Evolutionary conservation across 35 echinoderm and acorn worm species (phyloP), one percentile per base, ranked within the genome.

Genomic region (Patiria miniata): DNA sequence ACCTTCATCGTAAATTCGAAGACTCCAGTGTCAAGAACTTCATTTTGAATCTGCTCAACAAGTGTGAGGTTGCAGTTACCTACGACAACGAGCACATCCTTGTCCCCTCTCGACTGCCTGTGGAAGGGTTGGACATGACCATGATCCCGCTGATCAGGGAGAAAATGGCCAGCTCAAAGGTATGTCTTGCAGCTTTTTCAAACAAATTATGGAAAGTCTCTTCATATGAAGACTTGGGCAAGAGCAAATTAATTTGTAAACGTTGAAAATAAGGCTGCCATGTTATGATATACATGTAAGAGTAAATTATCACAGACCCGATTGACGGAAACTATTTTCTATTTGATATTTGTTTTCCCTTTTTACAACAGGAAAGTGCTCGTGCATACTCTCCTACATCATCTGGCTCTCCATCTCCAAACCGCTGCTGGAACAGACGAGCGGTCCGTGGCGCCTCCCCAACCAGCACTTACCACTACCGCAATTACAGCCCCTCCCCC

Each of bases 11-110:
- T 50, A 94, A 94, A 68, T 99, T 99, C 78, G 57, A 91, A 39
- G 87, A 97, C 73, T 92, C 92, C 16, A 94, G 87, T 26, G 92
- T 99, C 4, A 89, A 91, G 44, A 86, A 91, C 21, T 99, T 95
- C 90, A 99, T 99, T 53, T 39, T 91, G 44, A 93, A 86, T 37
- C 90, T 99, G 15, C 89, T 99, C 9, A 99, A 99, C 42, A 99
- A 99, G 84, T 99, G 94, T 92, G 96, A 99, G 77, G 96, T 99
- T 39, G 92, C 96, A 1, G 96, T 99, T 12, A 91, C 93, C n/a
- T 99, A 92, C 32, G 96, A 99, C 68, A 79, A 85, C 61, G 80
- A 99, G 40, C 92, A 94, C 53, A 76, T 99, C 7, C 82, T 99
- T 17, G 94, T 99, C 8, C 96, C 96, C 50, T 94, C 96, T 15